These are phyloP conservation scores for Aphis gossypii DNA, from an alignment of 1,140 invertebrate genomes.

Conservation along the genomic window DNA sequence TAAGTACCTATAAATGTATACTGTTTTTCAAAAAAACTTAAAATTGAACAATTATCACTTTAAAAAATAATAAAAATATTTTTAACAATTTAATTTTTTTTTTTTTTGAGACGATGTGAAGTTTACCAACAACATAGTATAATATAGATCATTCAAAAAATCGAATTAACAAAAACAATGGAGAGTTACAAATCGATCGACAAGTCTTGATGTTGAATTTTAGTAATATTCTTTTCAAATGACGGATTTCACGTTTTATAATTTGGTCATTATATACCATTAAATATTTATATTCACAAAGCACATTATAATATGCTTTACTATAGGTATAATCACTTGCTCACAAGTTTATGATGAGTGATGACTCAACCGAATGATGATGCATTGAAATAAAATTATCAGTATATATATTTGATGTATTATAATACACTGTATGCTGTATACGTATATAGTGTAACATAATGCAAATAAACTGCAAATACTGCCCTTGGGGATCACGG, in stretches of 20 bases:
- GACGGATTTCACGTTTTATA: background rate
- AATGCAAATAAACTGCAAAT: slow-evolving; percentile 3
- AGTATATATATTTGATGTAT: background rate
- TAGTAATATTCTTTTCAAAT: background rate
- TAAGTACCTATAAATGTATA: background rate
- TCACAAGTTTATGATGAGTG: background rate
- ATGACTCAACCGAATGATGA: background rate
- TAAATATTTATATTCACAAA: background rate
- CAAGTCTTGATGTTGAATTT: background rate
- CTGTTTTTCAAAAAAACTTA: background rate
- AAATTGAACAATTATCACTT: too few species aligned
- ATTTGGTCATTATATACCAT: background rate
- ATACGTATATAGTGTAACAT: background rate
- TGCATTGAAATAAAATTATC: background rate
- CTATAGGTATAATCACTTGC: background rate
- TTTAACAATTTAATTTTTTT: background rate
- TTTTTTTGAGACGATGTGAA: background rate
- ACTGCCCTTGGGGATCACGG: background rate
- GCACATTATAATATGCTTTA: background rate
- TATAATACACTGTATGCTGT: background rate
- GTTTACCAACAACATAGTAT: background rate
- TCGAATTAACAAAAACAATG: background rate
- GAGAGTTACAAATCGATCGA: background rate
- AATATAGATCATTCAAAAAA: background rate
- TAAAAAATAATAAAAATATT: background rate